Evolutionary conservation across 2,797 vertebrate species (phyloP), one percentile per base, ranked within the genome.

Genomic region (Pogoniulus pusillus): DNA sequence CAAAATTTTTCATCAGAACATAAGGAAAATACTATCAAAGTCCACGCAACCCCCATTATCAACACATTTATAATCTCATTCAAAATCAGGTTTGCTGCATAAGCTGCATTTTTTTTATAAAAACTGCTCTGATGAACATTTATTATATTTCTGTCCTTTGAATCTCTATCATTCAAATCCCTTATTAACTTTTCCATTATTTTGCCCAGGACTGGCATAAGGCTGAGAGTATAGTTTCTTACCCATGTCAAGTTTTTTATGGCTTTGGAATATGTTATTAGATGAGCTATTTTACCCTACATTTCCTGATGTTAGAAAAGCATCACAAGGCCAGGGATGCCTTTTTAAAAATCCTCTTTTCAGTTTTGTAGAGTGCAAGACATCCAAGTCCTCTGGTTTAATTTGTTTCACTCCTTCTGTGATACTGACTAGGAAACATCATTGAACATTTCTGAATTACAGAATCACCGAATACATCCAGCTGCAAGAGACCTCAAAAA

Each of bases 101-200:
- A 78, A 91, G 32, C 32, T 70, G 1, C 57, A 73, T 87, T 96
- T 90, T 90, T 89, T 83, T 26, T 78, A 39, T 22, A 76, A 90
- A 82, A 87, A 57, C 15, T 49, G 12, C 35, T 29, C 29, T 75
- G 32, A 80, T 92, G 87, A 88, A 18, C 81, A 81, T 87, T 80
- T 72, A 87, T 89, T 85, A 51, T 60, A 87, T 75, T 85, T 80
- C 59, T 85, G 32, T 29, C 65, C 60, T 85, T 78, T 70, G 57
- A 91, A 84, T 73, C 39, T 59, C 85, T 85, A 51, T 63, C 18
- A 58, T 72, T 87, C 91, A 76, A 91, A 81, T 79, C 30, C 64
- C 34, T 51, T 78, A 87, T 92, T 89, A 91, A 75, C 13, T 87
- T 91, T 83, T 51, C 60, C 68, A 85, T 85, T 83, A 73, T 90